Evolutionary conservation across 1,140 invertebrate species (phyloP), one percentile per base, ranked within the genome.

Genomic region (Ceratosolen fusciceps): DNA sequence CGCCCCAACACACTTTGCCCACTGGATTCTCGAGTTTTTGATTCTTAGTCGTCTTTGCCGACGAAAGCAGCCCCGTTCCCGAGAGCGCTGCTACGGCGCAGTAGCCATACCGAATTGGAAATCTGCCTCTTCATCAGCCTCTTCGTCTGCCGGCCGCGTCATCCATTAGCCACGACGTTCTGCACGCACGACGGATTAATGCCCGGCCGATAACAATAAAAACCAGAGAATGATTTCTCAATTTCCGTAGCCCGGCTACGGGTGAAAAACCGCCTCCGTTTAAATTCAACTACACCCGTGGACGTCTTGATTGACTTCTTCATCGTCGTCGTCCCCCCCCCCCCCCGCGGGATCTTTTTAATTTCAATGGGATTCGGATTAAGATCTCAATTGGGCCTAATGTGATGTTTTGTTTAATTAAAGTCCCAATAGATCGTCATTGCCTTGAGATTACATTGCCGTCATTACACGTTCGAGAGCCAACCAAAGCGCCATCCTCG

Each of bases 101-200:
- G 58, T 58, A 60, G 73, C n/a, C 79, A 70, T 58, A 31, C 29
- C 74, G 16, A 80, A 80, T 80, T 52, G 67, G n/a, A 80, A 80
- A 80, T 80, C 76, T 54, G 79, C 79, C 29, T 76, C 79, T 80
- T 80, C 79, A 80, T 76, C 74, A 72, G n/a, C n/a, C n/a, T n/a
- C n/a, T n/a, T n/a, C n/a, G n/a, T n/a, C n/a, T n/a, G n/a, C n/a
- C n/a, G n/a, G n/a, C n/a, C n/a, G n/a, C n/a, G n/a, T n/a, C n/a
- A n/a, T n/a, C n/a, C n/a, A n/a, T n/a, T n/a, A 26, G 47, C 16
- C 39, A 1, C 43, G 21, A 43, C 12, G n/a, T 31, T 56, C 65
- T 62, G 76, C 68, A 72, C 68, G 76, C 76, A 60, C 39, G 68
- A 24, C 21, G 21, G 79, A 60, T 75, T 43, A 47, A 43, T 47